Base-by-base conservation (phyloP, 2,113 vertebrate genomes). In the Meles meles region DNA sequence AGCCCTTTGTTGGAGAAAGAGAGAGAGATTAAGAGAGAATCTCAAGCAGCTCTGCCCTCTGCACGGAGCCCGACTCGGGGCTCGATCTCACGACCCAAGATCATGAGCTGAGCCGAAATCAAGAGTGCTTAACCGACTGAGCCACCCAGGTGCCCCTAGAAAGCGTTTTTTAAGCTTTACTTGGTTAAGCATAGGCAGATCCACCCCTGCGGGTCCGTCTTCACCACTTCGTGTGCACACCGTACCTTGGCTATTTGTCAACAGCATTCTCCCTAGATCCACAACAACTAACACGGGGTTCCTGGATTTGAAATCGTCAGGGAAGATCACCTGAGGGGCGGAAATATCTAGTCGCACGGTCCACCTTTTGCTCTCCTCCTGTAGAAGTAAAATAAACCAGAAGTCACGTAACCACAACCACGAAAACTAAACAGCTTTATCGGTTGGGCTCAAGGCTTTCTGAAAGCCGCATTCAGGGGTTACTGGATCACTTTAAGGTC, bases 301-400 rank as follows among this genome's bases (percentile, higher is more conserved):
- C 93, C 95, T 98, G 77, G 99, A 99, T 94, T 99, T 99, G 98
- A 99, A 99, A 97, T 99, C 99, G 98, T 99, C 99, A 0, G 99
- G 99, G 87, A 99, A 99, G 97, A 99, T 99, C 98, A 99, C 99
- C 93, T 99, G 99, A 96, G 99, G 99, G n/a, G 99, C 99, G 96
- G 99, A 99, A 97, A 99, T 99, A 98, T 99, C 99, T 93, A 99
- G 98, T 96, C 99, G 99, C 98, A 99, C 99, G 0, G 99, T 99
- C 99, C 99, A 99, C 25, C 99, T 99, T 95, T 99, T 99, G 97
- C 99, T 99, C 97, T 99, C 99, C 95, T 99, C 99, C 99, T 99
- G 69, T 0, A 97, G 98, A 93, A 94, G 92, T 31, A 63, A 89
- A 83, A 96, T 11, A 57, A 90, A 42, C 12, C 31, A 61, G 17